phyloP scores from a whole-genome alignment of 2,113 vertebrate genomes.

The Eretmochelys imbricata region DNA sequence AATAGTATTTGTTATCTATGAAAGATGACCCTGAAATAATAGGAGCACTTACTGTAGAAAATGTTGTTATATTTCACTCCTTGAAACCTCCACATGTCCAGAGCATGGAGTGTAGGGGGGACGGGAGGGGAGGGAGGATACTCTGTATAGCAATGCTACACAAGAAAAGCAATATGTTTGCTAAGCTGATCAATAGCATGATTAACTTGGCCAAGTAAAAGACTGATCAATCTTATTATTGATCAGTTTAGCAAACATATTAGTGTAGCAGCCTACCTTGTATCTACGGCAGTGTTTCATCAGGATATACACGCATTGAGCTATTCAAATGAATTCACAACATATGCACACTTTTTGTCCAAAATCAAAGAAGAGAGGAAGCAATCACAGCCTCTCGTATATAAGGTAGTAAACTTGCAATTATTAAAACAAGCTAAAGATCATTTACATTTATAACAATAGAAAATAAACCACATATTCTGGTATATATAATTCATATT shows the following conservation, averaged over 20 bases:
- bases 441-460: slow-evolving; percentile 38
- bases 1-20: slow-evolving; percentile 39
- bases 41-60: slow-evolving; percentile 52
- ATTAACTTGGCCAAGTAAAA: slow-evolving; percentile 73
- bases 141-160: rapidly evolving
- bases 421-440: slow-evolving; percentile 26
- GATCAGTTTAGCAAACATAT: slow-evolving; percentile 74
- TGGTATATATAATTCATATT: background rate
- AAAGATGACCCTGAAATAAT: slow-evolving; percentile 59
- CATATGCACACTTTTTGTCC: slow-evolving; percentile 31
- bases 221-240: slow-evolving; percentile 80
- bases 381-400: background rate
- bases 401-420: slow-evolving; percentile 29
- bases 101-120: background rate
- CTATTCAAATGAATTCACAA: slow-evolving; percentile 59
- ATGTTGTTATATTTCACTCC: slow-evolving; percentile 68
- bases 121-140: background rate
- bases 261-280: slow-evolving; percentile 45
- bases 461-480: slow-evolving; percentile 8
- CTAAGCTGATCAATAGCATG: slow-evolving; percentile 78
- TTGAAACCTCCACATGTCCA: slow-evolving; percentile 3
- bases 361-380: slow-evolving; percentile 29
- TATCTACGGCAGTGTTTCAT: slow-evolving; percentile 51
- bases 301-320: slow-evolving; percentile 24
- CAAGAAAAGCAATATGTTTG: slow-evolving; percentile 54